A percentile compares a stretch with the other conserved stretches of the same genome.
These are phyloP conservation scores for Labia minor DNA, from an alignment of 2,888 invertebrate genomes.

Conservation along the genomic window DNA sequence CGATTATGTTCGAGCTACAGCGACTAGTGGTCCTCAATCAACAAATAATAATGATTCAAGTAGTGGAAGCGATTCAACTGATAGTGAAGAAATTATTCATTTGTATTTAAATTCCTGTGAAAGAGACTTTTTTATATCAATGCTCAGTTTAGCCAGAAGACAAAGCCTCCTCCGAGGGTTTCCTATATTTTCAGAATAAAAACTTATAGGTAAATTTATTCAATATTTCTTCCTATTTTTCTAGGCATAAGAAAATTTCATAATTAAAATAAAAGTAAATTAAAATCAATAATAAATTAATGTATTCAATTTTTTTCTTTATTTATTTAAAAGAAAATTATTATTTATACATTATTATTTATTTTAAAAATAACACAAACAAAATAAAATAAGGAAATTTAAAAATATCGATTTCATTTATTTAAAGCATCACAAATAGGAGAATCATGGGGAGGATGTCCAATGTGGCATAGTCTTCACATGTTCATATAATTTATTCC, in stretches of 20 bases:
- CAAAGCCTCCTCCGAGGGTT: constrained; percentile 44
- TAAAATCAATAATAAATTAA: too few species aligned
- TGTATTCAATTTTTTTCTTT: too few species aligned
- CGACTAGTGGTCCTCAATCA: neutral
- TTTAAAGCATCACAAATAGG: too few species aligned
- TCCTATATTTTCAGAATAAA: constrained; percentile 27
- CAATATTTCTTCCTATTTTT: too few species aligned
- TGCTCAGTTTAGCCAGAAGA: constrained; percentile 43
- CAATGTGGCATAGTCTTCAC: constrained; percentile 35
- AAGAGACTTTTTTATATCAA: constrained; percentile 43
- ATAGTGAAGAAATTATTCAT: neutral
- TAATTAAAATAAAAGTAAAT: too few species aligned
- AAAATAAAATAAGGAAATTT: too few species aligned
- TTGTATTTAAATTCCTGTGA: constrained; percentile 38
- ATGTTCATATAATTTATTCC: constrained; percentile 34
- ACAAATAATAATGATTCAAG: neutral
- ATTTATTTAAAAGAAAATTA: too few species aligned
- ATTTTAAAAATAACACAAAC: too few species aligned
- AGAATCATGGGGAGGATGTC: too few species aligned
- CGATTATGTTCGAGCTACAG: constrained; percentile 28
- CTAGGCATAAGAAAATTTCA: too few species aligned
- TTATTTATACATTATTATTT: too few species aligned
- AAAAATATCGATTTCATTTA: too few species aligned
- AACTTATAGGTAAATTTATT: neutral
- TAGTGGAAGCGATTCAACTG: neutral